Base-by-base conservation (phyloP, 2,888 invertebrate species). In the Gisinianus flammeolus region DNA sequence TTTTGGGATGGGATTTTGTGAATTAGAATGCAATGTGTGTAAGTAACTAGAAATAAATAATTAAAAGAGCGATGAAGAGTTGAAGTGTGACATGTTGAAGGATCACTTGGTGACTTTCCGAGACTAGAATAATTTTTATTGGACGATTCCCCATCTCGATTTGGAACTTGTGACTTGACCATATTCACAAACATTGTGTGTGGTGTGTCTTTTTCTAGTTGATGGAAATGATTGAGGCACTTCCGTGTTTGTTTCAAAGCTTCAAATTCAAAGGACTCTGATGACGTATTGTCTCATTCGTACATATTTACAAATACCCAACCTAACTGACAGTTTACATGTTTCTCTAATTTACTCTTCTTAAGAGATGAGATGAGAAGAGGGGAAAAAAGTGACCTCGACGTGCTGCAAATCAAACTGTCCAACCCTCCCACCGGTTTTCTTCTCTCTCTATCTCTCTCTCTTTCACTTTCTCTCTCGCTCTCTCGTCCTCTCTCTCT, bases 341-440 rank as follows among this genome's bases (percentile, higher is more conserved):
- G 73, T 62, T 73, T 73, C 35, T 62, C 73, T 73, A 62, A 73
- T 73, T 73, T 73, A 73, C 62, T 24, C 35, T 19, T n/a, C 26
- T 33, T 24, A 3, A 16, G 44, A 44, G 44, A 44, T 44, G 44
- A 44, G 44, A 6, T 10, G 44, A 58, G 30, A 64, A 22, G 26
- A 64, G 22, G 35, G n/a, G 22, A 67, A 67, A 66, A 30, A 66
- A n/a, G 8, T 35, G 35, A 35, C 67, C 67, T 31, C 33, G 31
- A n/a, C n/a, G n/a, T n/a, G n/a, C n/a, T n/a, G n/a, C n/a, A n/a
- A n/a, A n/a, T n/a, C n/a, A n/a, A n/a, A n/a, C n/a, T 26, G 22
- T 10, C 67, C 35, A 35, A 24, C 67, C 19, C 35, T 67, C 67
- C 33, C 33, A 31, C 67, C 33, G n/a, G 2, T 5, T n/a, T n/a